A percentile compares a stretch with the other conserved stretches of the same genome.
Conservation (phyloP, 1,140 invertebrate species). For the Drosophila insularis region DNA sequence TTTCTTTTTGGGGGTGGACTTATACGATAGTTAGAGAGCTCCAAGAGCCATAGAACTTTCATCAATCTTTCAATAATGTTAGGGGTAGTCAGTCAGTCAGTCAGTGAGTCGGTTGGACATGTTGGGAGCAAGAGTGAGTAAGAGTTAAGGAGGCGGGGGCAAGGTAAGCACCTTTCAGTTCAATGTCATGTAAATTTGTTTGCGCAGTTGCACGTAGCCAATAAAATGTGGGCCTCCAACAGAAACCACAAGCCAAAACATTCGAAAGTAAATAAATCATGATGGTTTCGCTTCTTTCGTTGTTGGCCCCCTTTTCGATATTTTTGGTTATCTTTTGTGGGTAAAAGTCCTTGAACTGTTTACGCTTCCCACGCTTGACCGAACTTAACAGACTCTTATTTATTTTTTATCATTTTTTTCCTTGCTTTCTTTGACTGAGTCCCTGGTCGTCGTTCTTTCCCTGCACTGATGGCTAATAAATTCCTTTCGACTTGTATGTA, state of each 20-base stretch:
- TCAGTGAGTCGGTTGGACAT: background rate
- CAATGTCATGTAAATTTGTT: conserved; percentile 79
- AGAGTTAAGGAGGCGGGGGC: background rate
- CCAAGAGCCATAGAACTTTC: conserved; percentile 49
- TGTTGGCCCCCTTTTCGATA: background rate
- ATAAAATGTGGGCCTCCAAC: conserved; percentile 62
- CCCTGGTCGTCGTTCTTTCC: conserved; percentile 16
- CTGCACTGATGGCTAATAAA: conserved; percentile 60
- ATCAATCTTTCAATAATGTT: conserved; percentile 79
- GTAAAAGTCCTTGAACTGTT: conserved; percentile 68
- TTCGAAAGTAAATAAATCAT: conserved; percentile 78
- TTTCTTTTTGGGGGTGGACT: conserved; percentile 25
- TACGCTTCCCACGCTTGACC: conserved; percentile 49
- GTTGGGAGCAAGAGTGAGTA: background rate
- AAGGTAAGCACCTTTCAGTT: conserved; percentile 68
- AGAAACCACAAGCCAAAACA: conserved; percentile 59
- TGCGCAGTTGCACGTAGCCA: conserved; percentile 77
- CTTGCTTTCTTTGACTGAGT: conserved; percentile 41
- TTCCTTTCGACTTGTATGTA: conserved; percentile 28
- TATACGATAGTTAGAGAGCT: conserved; percentile 42
- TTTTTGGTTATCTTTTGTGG: conserved; percentile 13
- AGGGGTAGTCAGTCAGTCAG: conserved; percentile 23
- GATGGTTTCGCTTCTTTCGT: conserved; percentile 32
- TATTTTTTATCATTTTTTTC: conserved; percentile 64
- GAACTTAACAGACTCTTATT: conserved; percentile 54